Base-by-base conservation (phyloP, 2,888 invertebrate genomes). In the Diplolepis rosae region DNA sequence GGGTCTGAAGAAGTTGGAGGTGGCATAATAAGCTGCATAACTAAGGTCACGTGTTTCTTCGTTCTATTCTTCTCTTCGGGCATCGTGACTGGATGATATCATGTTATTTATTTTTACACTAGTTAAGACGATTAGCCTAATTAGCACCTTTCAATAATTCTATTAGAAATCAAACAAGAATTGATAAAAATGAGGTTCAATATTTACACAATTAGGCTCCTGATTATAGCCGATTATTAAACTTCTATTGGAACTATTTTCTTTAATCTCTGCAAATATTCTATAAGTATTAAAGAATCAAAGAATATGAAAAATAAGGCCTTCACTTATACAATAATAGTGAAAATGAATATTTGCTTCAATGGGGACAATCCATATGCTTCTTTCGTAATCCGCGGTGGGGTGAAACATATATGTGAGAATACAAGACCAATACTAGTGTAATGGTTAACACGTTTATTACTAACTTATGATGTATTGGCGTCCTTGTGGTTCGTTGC, bases 401-500 rank as follows among this genome's bases (percentile, higher is more conserved):
- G 18, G 45, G 7, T 45, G 42, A 42, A 42, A 42, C n/a, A n/a
- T 42, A 15, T n/a, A 32, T 32, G 54, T 18, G 32, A 32, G 35
- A 50, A 13, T 39, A 13, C n/a, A 5, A 56, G 13, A 56, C 11
- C 56, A 39, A 24, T 39, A 35, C 56, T 18, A 45, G 15, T 45
- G 45, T 45, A 39, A 22, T 35, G 35, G 35, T 56, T 35, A 56
- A 56, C 35, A 56, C 56, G 35, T 56, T 56, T 35, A 35, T 56
- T 56, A 56, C 35, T 35, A n/a, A 56, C 35, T 56, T 39, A 39
- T 56, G 56, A 56, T 56, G 35, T 39, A 56, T 56, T 32, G 35
- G 22, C 56, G 56, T 56, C 56, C 56, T 56, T 56, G 56, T 22
- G 24, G 56, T 56, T 56, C 56, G 22, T 56, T 56, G 56, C 56